Evolutionary conservation across 2,797 vertebrate genomes (phyloP).

Genomic region (Malacoraja senta): DNA sequence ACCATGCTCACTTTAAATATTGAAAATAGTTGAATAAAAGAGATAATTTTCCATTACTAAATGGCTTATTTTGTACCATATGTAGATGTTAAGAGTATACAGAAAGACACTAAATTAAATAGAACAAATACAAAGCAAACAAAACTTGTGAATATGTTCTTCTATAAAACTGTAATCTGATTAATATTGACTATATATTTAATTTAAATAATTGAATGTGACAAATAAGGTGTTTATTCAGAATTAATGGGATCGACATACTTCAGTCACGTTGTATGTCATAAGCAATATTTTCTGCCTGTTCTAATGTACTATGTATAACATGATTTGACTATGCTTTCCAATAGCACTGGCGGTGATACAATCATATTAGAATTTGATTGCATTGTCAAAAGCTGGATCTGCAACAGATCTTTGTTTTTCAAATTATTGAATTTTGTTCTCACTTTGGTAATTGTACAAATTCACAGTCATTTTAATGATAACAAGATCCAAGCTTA

Average conservation of each 20-base stretch:
- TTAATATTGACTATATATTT: neutral
- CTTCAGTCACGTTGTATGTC: neutral
- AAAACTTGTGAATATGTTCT: neutral
- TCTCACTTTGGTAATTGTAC: neutral
- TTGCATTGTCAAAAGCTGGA: neutral
- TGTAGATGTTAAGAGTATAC: neutral
- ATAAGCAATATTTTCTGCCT: neutral
- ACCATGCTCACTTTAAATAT: neutral
- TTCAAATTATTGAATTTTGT: neutral
- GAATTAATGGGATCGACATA: neutral
- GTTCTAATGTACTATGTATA: neutral
- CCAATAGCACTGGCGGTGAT: neutral
- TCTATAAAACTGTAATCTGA: neutral
- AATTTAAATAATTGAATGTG: neutral
- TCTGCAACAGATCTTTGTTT: neutral
- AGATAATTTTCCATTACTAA: neutral
- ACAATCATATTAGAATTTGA: slow-evolving; percentile 7
- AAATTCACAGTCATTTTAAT: slow-evolving; percentile 1
- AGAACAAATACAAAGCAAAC: neutral
- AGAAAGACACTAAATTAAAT: neutral
- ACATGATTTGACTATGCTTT: neutral
- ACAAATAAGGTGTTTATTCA: neutral
- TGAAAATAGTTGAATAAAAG: neutral
- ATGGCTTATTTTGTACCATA: neutral
- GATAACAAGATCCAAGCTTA: neutral